Percentiles rank a stretch among this genome's conserved stretches.
Evolutionary conservation across 2,797 vertebrate species (phyloP).

Genomic region (Spizella passerina): DNA sequence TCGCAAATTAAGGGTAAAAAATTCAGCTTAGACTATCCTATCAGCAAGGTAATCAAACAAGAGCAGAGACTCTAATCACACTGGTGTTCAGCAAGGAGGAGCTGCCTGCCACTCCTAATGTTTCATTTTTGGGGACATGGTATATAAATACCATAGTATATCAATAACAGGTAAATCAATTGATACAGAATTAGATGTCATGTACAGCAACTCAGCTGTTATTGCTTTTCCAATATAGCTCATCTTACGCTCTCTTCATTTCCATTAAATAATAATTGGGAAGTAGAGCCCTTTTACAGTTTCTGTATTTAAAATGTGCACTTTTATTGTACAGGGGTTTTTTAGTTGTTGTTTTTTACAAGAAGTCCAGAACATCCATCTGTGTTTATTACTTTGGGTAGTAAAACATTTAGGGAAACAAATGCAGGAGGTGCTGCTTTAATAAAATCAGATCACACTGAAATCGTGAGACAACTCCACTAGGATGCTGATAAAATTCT

Average conservation of each 20-base stretch:
- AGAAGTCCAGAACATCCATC: background rate
- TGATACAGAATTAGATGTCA: slow-evolving; percentile 60
- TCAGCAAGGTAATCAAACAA: background rate
- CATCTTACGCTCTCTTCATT: slow-evolving; percentile 28
- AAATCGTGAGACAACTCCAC: fast-evolving
- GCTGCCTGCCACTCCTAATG: background rate
- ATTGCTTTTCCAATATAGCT: slow-evolving; percentile 68
- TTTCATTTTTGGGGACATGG: background rate
- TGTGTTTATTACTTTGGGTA: slow-evolving; percentile 2
- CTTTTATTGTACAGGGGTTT: background rate
- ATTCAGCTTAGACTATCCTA: background rate
- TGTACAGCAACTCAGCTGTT: slow-evolving; percentile 47
- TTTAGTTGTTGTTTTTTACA: background rate
- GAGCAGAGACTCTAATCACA: background rate
- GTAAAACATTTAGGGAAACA: background rate
- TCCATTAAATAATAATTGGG: slow-evolving; percentile 47
- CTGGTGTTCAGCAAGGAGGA: background rate
- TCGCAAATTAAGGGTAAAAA: background rate
- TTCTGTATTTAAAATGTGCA: slow-evolving; percentile 29
- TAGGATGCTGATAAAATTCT: background rate
- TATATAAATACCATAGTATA: background rate
- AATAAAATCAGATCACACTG: background rate
- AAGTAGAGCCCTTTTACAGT: background rate
- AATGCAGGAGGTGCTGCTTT: background rate
- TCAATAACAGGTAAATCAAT: slow-evolving; percentile 58